Conservation (phyloP, 1,140 invertebrate genomes). For the Dendrolimus punctatus region DNA sequence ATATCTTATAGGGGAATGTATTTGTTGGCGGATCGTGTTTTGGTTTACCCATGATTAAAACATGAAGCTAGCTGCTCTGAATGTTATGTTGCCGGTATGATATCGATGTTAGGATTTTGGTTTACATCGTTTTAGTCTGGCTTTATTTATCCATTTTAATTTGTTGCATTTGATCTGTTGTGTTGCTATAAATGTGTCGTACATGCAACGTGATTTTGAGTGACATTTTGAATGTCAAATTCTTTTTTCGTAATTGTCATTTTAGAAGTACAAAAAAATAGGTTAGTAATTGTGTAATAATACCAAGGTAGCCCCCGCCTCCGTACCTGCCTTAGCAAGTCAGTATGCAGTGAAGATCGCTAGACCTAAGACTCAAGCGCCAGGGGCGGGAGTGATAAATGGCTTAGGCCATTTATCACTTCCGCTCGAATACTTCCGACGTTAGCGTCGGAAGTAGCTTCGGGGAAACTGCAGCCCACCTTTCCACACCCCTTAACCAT, state of each 20-base stretch:
- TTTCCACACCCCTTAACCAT: too few relatives aligned
- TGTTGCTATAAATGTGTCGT: background rate
- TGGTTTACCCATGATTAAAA: constrained; percentile 40
- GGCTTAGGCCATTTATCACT: too few relatives aligned
- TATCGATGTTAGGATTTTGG: constrained; percentile 5
- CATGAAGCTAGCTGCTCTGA: constrained; percentile 36
- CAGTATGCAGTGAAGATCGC: too few relatives aligned
- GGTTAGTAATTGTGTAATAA: too few relatives aligned
- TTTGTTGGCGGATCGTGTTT: constrained; percentile 41
- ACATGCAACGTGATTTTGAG: background rate
- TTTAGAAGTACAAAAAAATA: too few relatives aligned
- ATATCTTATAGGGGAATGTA: constrained; percentile 52
- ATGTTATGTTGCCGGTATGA: constrained; percentile 24
- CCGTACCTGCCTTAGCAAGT: too few relatives aligned
- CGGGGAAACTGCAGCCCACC: too few relatives aligned
- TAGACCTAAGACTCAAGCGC: too few relatives aligned
- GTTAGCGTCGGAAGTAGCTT: too few relatives aligned
- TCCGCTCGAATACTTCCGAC: too few relatives aligned
- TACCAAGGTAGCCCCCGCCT: too few relatives aligned
- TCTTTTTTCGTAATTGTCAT: constrained; percentile 9
- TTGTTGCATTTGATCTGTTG: background rate
- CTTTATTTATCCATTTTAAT: background rate
- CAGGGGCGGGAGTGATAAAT: too few relatives aligned
- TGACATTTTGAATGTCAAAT: background rate
- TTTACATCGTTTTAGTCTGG: constrained; percentile 25